Evolutionary conservation across 2,113 vertebrate genomes (phyloP), one percentile per base, ranked within the genome.

Genomic region (Fulmarus glacialis): DNA sequence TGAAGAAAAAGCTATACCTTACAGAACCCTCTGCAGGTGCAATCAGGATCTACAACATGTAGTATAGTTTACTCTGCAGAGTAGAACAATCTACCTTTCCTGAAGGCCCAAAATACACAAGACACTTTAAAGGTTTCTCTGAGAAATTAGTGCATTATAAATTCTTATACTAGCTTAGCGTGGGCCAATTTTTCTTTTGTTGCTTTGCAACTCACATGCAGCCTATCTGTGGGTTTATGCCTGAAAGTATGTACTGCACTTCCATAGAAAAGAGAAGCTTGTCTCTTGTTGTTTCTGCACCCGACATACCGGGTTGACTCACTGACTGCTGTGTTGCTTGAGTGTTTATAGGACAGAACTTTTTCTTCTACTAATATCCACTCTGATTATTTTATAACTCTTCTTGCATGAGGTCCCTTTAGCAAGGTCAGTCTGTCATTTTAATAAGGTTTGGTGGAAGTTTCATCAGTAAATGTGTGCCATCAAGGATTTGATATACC

Each of bases 101-200:
- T 19, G 17, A 67, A 47, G 60, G 43, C 43, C 29, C 14, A 6
- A 71, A 67, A n/a, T 4, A 9, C 24, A 32, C 26, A 18, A 29
- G 11, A 13, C 5, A 9, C 7, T 7, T 22, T 0, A 10, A 66
- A 74, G 34, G 2, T 52, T 87, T 45, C 12, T 26, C 50, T 4
- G 26, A 45, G 21, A 19, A 60, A 45, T 53, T 1, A 20, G 2
- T 8, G 19, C 7, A 26, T 53, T 21, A 23, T 34, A 55, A 88
- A 16, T 36, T 13, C 11, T 50, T 6, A 4, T 15, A 3, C 30
- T 66, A 52, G 26, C 8, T 79, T 17, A 7, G 12, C 3, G 32
- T 27, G 47, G n/a, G 48, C 18, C 19, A 23, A 6, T 22, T 22
- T 82, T 60, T 21, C 36, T n/a, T 17, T 16, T 6, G 1, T 12